Percentiles rank a stretch among this genome's conserved stretches.
Conservation (phyloP, 2,888 invertebrate genomes). For the Monoplex corrugatus region DNA sequence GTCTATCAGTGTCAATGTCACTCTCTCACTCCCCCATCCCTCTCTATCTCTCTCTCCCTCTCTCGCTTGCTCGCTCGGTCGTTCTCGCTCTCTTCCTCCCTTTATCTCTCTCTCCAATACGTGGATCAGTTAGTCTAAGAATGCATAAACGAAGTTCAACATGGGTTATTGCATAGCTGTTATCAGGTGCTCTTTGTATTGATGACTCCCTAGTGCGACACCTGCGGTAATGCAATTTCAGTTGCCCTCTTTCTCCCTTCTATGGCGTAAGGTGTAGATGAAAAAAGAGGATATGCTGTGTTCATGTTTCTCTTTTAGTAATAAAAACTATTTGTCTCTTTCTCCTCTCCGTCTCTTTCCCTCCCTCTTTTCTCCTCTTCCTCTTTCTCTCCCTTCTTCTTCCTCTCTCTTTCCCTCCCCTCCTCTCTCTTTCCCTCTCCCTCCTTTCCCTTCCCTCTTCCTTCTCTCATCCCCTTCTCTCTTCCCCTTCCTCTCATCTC, state of each 20-base stretch:
- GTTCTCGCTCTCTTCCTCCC: conserved; percentile 5
- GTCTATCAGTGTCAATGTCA: too few species aligned
- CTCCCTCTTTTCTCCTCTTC: neutral
- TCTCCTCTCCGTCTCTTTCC: neutral
- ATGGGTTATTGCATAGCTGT: too few species aligned
- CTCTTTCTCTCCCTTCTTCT: neutral
- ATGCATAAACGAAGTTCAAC: too few species aligned
- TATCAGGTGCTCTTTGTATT: too few species aligned
- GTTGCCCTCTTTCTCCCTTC: too few species aligned
- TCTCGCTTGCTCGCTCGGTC: conserved; percentile 35
- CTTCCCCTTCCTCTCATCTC: neutral
- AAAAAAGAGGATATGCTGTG: too few species aligned
- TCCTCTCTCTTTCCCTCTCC: neutral
- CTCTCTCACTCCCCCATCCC: too few species aligned
- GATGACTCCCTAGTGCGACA: too few species aligned
- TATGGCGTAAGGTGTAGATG: too few species aligned
- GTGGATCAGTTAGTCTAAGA: too few species aligned
- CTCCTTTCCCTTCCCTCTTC: neutral
- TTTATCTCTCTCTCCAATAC: neutral
- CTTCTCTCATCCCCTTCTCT: neutral
- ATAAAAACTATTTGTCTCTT: neutral
- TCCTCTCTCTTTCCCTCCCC: neutral
- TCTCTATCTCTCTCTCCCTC: conserved; percentile 32
- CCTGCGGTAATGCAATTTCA: too few species aligned
- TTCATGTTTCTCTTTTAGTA: too few species aligned